Evolutionary conservation across 2,888 invertebrate species (phyloP), one percentile per base, ranked within the genome.

Genomic region (Tetropium fuscum): DNA sequence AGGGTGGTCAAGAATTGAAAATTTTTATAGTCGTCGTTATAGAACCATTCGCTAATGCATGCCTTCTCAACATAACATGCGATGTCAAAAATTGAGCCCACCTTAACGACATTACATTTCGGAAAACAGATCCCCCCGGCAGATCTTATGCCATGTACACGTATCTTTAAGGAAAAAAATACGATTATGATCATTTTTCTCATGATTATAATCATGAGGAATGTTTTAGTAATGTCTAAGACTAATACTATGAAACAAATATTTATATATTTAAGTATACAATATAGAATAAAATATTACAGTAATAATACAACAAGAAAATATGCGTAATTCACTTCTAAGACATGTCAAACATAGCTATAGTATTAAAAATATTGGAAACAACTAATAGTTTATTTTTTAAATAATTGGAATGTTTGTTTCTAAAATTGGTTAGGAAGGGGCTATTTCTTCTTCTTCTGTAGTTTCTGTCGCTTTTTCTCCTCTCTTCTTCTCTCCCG

Each of bases 401-500:
- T 22, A 38, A 20, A 22, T 38, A 56, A 57, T 40, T 51, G 64
- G 64, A 65, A 62, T 65, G 65, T 44, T 51, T 48, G 18, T 18
- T 8, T 15, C 8, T 32, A 32, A 7, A 15, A 2, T 32, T 7
- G 6, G 8, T 34, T 25, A 36, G 7, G 16, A 34, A 16, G 44
- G 10, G 15, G 34, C 69, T 80, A 89, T 81, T 92, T 93, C 77
- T 90, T 92, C 84, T 93, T 94, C 76, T 92, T 92, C 80, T 89
- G 85, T 74, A 91, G 90, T 78, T 93, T 94, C 58, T 87, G 83
- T 76, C 89, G 91, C 76, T 87, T 90, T 82, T 95, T 95, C 74
- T 94, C 93, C 78, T 94, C 92, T 66, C 87, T 86, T 73, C 89
- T 90, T 60, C 84, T 82, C 71, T 94, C 90, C 75, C 92, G 91